Conservation (phyloP, 2,888 invertebrate genomes). For the Lasiommata megera region DNA sequence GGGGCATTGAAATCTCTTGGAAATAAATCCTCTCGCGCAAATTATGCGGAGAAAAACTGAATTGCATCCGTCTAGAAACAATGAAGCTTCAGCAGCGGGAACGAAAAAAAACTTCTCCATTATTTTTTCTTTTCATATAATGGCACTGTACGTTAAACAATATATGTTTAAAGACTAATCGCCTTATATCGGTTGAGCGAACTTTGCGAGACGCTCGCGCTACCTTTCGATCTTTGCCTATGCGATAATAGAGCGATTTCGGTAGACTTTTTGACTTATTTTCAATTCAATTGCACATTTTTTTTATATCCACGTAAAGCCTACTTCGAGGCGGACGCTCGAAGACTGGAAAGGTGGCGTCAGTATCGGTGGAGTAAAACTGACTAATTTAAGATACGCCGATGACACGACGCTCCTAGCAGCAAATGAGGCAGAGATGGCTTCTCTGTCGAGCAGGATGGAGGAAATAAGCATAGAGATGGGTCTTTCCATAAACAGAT, state of each 20-base stretch:
- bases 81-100: conserved; percentile 68
- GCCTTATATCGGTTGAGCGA: conserved; percentile 7
- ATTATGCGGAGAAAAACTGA: conserved; percentile 75
- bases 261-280: background rate
- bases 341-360: too few relatives aligned
- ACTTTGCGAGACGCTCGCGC: background rate
- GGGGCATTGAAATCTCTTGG: conserved; percentile 61
- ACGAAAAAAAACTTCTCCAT: conserved; percentile 60
- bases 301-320: too few relatives aligned
- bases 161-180: conserved; percentile 20
- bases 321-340: too few relatives aligned
- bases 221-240: background rate
- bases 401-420: too few relatives aligned
- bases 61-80: conserved; percentile 78
- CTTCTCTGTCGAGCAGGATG: too few relatives aligned
- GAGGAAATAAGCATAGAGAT: too few relatives aligned
- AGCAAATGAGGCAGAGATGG: too few relatives aligned
- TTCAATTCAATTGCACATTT: background rate
- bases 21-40: conserved; percentile 75
- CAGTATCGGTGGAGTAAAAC: too few relatives aligned
- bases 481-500: too few relatives aligned
- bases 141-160: conserved; percentile 21
- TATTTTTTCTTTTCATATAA: conserved; percentile 55
- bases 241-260: background rate
- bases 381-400: too few relatives aligned